Conservation (phyloP, 2,797 vertebrate species). For the Argya squamiceps region DNA sequence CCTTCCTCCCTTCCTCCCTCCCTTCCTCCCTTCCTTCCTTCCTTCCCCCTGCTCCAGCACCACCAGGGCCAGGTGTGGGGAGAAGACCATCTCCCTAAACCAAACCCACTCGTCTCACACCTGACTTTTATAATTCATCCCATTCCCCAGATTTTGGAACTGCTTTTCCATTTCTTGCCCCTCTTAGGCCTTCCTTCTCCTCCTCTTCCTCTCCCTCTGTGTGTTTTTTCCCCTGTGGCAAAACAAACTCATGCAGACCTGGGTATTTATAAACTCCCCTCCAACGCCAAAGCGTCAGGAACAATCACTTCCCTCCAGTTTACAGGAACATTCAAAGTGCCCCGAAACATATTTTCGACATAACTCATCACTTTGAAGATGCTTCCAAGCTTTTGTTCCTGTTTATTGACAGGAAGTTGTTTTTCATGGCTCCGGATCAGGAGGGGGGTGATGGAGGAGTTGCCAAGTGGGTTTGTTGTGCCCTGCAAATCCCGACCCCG, state of each 20-base stretch:
- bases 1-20: too few relatives aligned
- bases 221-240: not conserved
- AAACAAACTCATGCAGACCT: not conserved
- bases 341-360: slow-evolving; percentile 68
- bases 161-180: not conserved
- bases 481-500: not conserved
- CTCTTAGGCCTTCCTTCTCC: not conserved
- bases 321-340: slow-evolving; percentile 66
- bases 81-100: too few relatives aligned
- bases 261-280: slow-evolving; percentile 68
- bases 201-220: not conserved
- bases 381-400: slow-evolving; percentile 77
- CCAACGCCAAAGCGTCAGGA: not conserved
- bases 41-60: too few relatives aligned
- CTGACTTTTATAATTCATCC: not conserved
- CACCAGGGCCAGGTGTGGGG: too few relatives aligned
- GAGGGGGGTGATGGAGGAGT: not conserved
- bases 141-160: not conserved
- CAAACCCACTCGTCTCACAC: too few relatives aligned
- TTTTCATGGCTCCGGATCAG: slow-evolving; percentile 54
- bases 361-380: slow-evolving; percentile 80
- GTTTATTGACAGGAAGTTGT: slow-evolving; percentile 81
- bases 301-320: slow-evolving; percentile 39
- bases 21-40: not conserved
- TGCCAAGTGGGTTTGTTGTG: slow-evolving; percentile 24